These are phyloP conservation scores for Watsonalla binaria DNA, from an alignment of 2,888 invertebrate genomes.

Conservation along the genomic window DNA sequence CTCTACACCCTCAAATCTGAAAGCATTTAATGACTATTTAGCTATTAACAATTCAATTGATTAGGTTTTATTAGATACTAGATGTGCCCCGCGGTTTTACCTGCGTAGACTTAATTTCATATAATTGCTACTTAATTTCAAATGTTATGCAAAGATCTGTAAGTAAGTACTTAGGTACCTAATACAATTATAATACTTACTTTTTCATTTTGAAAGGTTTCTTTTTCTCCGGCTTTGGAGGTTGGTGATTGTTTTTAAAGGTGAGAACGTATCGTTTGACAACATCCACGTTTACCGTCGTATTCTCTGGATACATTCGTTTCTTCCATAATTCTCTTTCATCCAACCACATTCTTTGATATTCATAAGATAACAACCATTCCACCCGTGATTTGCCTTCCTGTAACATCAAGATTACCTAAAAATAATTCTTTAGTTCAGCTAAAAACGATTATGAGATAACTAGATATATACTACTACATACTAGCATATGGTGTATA, in stretches of 20 bases:
- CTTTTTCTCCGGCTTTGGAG: constrained; percentile 68
- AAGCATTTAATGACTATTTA: constrained; percentile 10
- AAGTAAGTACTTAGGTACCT: background rate
- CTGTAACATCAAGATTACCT: constrained; percentile 25
- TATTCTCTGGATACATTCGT: constrained; percentile 73
- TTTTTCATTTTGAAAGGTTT: constrained; percentile 71
- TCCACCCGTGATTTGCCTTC: constrained; percentile 63
- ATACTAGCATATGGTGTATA: too few species aligned
- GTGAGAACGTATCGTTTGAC: constrained; percentile 66
- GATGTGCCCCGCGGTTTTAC: too few species aligned
- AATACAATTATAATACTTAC: constrained; percentile 27
- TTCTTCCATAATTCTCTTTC: constrained; percentile 76
- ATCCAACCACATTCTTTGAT: constrained; percentile 78
- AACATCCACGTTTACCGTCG: constrained; percentile 58
- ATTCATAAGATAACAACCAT: constrained; percentile 76
- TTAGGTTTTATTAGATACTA: too few species aligned
- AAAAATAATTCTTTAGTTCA: background rate
- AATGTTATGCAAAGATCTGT: background rate
- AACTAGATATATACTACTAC: too few species aligned
- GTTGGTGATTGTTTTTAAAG: constrained; percentile 62
- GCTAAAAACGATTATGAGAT: too few species aligned
- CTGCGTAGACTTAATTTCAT: too few species aligned
- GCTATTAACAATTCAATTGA: background rate
- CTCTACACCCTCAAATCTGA: constrained; percentile 54
- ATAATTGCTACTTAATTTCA: too few species aligned